phyloP scores from a whole-genome alignment of 2,113 vertebrate genomes.

The Bolborhynchus lineola region DNA sequence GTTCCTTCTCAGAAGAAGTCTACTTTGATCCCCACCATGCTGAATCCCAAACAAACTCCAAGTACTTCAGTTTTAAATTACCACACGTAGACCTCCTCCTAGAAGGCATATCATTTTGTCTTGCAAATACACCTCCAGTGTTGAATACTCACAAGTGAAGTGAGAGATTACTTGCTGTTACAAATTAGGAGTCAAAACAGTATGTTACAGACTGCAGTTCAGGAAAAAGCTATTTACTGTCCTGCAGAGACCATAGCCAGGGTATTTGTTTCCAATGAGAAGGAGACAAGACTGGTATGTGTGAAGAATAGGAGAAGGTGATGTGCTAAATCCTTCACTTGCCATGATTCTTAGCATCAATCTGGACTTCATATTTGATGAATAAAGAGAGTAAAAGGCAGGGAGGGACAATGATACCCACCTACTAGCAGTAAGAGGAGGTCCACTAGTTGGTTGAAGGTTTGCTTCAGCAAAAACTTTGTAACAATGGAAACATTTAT shows the following conservation, averaged over 20 bases:
- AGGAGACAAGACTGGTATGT: background rate
- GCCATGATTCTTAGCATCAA: background rate
- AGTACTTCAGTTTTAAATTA: background rate
- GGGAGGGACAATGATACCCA: background rate
- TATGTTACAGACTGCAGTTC: background rate
- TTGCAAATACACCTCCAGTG: background rate
- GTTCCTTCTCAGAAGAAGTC: background rate
- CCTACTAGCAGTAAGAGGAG: background rate
- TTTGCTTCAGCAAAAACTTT: background rate
- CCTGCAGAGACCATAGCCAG: background rate
- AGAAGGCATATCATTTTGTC: background rate
- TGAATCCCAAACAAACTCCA: background rate
- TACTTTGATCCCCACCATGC: accelerated
- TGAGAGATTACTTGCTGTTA: background rate
- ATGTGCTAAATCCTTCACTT: background rate
- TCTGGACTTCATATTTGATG: background rate
- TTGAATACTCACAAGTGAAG: background rate
- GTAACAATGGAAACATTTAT: background rate
- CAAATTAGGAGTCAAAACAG: background rate
- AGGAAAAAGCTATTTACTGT: background rate
- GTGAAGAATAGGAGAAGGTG: background rate
- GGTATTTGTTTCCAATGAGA: background rate
- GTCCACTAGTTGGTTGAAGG: background rate
- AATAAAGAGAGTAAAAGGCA: background rate
- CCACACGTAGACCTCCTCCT: background rate